Conservation (phyloP, 2,113 vertebrate species). For the Muscicapa adusta region DNA sequence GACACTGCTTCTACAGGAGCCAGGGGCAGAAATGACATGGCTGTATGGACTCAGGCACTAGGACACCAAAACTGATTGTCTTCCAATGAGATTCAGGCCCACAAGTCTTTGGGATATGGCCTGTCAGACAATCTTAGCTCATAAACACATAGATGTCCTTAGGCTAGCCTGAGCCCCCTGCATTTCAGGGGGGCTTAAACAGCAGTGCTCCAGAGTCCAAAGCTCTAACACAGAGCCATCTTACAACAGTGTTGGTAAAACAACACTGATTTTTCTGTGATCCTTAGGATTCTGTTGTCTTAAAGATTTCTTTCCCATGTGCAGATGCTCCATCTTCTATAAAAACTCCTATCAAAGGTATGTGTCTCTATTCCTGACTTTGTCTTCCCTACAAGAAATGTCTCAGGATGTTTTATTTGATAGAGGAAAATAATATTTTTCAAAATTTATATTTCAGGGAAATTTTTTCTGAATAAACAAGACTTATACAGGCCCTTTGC, state of each 20-base stretch:
- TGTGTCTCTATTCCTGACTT: background rate
- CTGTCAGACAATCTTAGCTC: background rate
- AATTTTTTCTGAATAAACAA: background rate
- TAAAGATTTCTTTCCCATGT: background rate
- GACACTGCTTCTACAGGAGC: background rate
- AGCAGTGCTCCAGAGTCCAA: background rate
- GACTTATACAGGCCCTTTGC: background rate
- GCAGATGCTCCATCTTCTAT: background rate
- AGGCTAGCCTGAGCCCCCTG: background rate
- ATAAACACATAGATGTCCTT: background rate
- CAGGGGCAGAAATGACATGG: background rate
- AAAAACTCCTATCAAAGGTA: background rate
- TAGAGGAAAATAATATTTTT: background rate
- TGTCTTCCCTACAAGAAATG: background rate
- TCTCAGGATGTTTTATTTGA: background rate
- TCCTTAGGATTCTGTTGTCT: background rate
- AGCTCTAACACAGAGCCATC: background rate
- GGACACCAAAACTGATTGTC: background rate
- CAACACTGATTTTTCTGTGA: background rate
- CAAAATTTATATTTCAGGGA: background rate
- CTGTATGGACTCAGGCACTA: background rate
- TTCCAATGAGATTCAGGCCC: background rate
- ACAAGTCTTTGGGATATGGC: background rate
- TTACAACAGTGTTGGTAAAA: background rate
- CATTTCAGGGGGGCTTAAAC: background rate